These are phyloP conservation scores for Dipodomys spectabilis DNA, from an alignment of 2,113 vertebrate species.

Conservation along the genomic window DNA sequence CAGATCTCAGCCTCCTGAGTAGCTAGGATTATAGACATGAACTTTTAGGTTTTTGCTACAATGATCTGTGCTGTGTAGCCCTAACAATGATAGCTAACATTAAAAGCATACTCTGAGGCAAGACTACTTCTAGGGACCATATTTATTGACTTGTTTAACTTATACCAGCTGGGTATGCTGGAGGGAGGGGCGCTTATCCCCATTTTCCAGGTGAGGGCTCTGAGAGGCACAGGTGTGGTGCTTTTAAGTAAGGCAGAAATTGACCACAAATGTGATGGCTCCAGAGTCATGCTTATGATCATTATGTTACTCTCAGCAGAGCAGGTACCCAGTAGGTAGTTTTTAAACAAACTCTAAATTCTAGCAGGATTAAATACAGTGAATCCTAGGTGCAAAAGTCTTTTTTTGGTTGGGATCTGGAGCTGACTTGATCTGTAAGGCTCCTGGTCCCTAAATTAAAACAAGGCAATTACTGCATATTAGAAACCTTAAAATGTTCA, in stretches of 20 bases:
- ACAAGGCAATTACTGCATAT: slow-evolving; percentile 41
- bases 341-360: slow-evolving; percentile 42
- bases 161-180: neutral
- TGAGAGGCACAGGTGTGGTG: neutral
- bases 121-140: neutral
- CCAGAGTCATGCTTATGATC: too few relatives aligned
- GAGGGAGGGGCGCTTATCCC: neutral
- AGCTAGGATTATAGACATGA: too few relatives aligned
- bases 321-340: neutral
- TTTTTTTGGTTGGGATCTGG: slow-evolving; percentile 46
- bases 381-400: slow-evolving; percentile 11
- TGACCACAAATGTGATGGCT: neutral
- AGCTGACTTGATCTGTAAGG: slow-evolving; percentile 27
- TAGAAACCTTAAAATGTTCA: slow-evolving; percentile 44
- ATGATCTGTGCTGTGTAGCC: neutral
- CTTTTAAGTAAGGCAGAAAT: neutral
- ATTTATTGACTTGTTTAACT: neutral
- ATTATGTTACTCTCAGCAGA: neutral
- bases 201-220: neutral
- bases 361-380: slow-evolving; percentile 39
- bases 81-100: neutral
- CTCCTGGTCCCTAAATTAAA: slow-evolving; percentile 56
- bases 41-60: neutral
- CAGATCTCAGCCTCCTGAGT: too few relatives aligned
- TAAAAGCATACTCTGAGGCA: slow-evolving; percentile 10